Evolutionary conservation across 2,797 vertebrate genomes (phyloP).

Genomic region (Semotilus atromaculatus): DNA sequence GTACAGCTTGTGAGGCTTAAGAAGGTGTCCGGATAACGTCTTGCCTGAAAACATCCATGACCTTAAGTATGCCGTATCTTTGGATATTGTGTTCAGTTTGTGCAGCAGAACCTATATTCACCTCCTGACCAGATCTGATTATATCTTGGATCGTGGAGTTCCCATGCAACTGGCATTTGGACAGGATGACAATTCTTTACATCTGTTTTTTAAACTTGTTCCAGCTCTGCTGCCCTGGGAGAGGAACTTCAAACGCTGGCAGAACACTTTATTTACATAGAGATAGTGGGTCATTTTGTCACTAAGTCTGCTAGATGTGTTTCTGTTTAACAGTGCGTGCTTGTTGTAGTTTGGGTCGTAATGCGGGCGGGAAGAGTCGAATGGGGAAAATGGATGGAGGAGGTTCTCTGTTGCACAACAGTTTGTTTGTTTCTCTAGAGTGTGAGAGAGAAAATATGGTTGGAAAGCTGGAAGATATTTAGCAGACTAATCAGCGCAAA

Average conservation of each 20-base stretch:
- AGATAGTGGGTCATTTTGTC: constrained; percentile 42
- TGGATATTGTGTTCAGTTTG: constrained; percentile 21
- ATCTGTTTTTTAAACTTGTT: constrained; percentile 39
- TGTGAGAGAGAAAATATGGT: constrained; percentile 22
- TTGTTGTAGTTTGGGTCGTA: constrained; percentile 36
- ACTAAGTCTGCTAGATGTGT: constrained; percentile 38
- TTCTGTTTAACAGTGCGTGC: constrained; percentile 48
- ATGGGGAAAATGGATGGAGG: not conserved
- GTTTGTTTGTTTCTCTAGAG: constrained; percentile 47
- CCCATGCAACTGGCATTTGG: constrained; percentile 27
- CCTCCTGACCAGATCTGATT: constrained; percentile 20
- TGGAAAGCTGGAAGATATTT: constrained; percentile 53
- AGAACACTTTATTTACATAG: constrained; percentile 49
- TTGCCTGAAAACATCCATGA: constrained; percentile 4
- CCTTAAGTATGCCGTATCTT: not conserved
- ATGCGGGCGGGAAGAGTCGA: constrained; percentile 20
- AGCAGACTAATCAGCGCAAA: constrained; percentile 29
- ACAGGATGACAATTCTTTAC: constrained; percentile 40
- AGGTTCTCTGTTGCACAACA: not conserved
- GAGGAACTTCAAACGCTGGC: constrained; percentile 43
- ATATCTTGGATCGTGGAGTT: constrained; percentile 10
- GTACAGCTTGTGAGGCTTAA: not conserved
- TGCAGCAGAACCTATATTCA: constrained; percentile 6
- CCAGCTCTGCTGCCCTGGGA: constrained; percentile 43
- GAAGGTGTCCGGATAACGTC: not conserved